Evolutionary conservation across 53 echinoderm and acorn worm genomes (phyloP), one percentile per base, ranked within the genome.

Genomic region (Holothuria scabra): DNA sequence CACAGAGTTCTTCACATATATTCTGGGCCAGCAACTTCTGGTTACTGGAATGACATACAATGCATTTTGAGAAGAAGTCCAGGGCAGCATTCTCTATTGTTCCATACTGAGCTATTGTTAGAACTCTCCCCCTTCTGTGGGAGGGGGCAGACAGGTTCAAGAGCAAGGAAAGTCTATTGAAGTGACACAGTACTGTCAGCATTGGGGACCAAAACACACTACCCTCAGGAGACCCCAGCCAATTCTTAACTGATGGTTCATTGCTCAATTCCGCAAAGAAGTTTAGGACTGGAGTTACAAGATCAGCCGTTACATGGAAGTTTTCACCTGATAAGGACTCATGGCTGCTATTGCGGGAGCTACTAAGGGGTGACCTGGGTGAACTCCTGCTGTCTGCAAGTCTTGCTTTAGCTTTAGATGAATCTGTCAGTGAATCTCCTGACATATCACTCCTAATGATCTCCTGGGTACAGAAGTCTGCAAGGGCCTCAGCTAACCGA

Each of bases 1-100:
- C 94, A 56, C 99, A 92, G 59, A 93, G 93, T 49, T 95, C 99
- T 46, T 99, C 99, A 55, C 99, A 99, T 35, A 99, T 90, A 25
- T 94, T 94, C 85, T 94, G 92, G 24, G 94, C 99, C 49, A 94
- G 87, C 32, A 94, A 87, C 52, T 89, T 90, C 88, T 99, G 99
- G 64, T 99, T 99, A 83, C 82, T 79, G 3, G 92, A 83, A 74
- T 99, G 99, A 66, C 94, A 94, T 1, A 90, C 83, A 75, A 94
- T 95, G 80, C 91, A 89, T 46, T 74, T 86, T n/a, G 70, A 75
- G 91, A 95, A 95, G 94, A 94, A 99, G 10, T 88, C 85, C 66
- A 99, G 90, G 74, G 94, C 91, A 25, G 99, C 89, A 3, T 88
- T 86, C 87, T 99, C 99, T 41, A 99, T 85, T 38, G 94, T 83